These are phyloP conservation scores for Amiota minor DNA, from an alignment of 2,888 invertebrate species.

Conservation along the genomic window DNA sequence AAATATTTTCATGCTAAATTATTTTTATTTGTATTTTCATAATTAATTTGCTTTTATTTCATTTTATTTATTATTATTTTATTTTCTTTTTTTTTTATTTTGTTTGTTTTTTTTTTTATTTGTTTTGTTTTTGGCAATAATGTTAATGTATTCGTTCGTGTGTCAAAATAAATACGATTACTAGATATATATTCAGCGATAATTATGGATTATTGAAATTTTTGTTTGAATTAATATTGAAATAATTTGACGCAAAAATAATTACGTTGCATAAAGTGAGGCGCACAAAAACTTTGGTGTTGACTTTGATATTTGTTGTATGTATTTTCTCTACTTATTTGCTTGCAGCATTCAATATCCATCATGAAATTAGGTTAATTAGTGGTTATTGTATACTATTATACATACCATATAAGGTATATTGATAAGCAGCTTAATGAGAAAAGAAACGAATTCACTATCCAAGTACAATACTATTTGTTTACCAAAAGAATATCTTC, in stretches of 20 bases:
- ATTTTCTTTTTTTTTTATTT: conserved; percentile 30
- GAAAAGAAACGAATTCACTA: too few relatives aligned
- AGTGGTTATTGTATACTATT: conserved; percentile 49
- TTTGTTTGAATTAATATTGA: conserved; percentile 62
- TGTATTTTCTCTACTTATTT: conserved; percentile 26
- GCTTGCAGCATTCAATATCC: conserved; percentile 26
- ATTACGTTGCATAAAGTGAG: conserved; percentile 43
- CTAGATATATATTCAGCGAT: conserved; percentile 60
- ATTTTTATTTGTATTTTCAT: conserved; percentile 57
- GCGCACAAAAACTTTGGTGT: not conserved
- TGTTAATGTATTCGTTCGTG: conserved; percentile 25
- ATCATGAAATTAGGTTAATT: conserved; percentile 58
- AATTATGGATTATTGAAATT: conserved; percentile 63
- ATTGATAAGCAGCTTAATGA: not conserved
- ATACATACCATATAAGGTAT: too few relatives aligned
- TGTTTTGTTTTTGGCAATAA: not conserved
- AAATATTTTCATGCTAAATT: conserved; percentile 51
- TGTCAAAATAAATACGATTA: conserved; percentile 55
- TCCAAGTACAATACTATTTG: too few relatives aligned
- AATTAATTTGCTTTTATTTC: conserved; percentile 51
- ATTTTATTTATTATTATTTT: conserved; percentile 27
- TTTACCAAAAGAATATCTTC: too few relatives aligned
- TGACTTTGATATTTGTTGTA: conserved; percentile 18
- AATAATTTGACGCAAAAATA: conserved; percentile 60
- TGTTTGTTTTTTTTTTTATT: not conserved